These are phyloP conservation scores for Proteles cristata DNA, from an alignment of 2,113 vertebrate species.

Conservation along the genomic window DNA sequence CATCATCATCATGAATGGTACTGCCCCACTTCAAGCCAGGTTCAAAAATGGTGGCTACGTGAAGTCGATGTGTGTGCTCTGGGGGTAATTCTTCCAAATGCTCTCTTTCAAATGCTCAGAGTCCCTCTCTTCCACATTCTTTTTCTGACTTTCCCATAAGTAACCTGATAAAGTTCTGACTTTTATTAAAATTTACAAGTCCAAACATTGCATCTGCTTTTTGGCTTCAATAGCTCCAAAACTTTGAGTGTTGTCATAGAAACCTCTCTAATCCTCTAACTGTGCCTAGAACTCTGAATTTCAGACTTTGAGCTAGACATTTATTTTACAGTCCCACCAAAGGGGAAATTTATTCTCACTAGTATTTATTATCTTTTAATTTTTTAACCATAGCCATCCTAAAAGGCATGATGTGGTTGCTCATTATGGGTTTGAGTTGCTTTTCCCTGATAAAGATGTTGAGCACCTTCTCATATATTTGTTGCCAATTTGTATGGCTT, in stretches of 20 bases:
- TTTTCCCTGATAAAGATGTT: neutral
- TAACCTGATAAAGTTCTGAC: neutral
- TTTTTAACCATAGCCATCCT: neutral
- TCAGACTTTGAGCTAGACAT: neutral
- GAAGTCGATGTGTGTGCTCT: neutral
- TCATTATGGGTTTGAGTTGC: neutral
- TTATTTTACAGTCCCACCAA: neutral
- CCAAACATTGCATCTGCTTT: neutral
- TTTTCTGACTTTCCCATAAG: neutral
- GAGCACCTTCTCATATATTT: neutral
- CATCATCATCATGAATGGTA: neutral
- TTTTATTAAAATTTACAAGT: slow-evolving; percentile 24
- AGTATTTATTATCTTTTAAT: neutral
- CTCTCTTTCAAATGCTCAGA: neutral
- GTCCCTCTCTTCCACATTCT: neutral
- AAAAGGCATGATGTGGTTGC: neutral
- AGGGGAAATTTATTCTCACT: neutral
- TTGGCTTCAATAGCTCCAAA: neutral
- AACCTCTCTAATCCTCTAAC: neutral
- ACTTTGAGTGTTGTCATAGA: neutral
- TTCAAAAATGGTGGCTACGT: neutral
- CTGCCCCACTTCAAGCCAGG: neutral
- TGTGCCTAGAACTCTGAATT: neutral
- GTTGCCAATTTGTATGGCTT: neutral
- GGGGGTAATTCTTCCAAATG: neutral